These are phyloP conservation scores for Turritopsis dohrnii DNA, from an alignment of 30 jellyfish, hydroid and myxozoan species.

Conservation along the genomic window DNA sequence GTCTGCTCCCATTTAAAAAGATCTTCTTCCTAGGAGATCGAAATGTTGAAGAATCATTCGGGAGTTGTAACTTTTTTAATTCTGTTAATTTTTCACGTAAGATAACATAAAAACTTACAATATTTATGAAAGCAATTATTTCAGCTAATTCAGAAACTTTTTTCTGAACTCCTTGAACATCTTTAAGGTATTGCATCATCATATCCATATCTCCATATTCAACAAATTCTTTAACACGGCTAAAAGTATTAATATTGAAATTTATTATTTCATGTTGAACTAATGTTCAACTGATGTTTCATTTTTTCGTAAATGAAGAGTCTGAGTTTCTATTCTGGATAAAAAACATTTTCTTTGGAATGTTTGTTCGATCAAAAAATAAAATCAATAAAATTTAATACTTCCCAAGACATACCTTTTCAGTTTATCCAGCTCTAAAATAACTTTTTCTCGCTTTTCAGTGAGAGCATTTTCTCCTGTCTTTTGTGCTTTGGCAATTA, in stretches of 20 bases:
- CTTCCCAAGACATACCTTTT: conserved; percentile 43
- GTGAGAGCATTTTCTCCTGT: conserved; percentile 69
- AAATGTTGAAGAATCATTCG: neutral
- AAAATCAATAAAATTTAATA: no score
- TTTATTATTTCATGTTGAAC: no score
- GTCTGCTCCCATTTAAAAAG: conserved; percentile 88
- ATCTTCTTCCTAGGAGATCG: conserved; percentile 58
- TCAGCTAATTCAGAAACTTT: conserved; percentile 70
- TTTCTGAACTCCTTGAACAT: conserved; percentile 89
- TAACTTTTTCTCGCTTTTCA: conserved; percentile 82
- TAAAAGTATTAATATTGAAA: conserved; percentile 1
- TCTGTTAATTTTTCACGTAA: no score
- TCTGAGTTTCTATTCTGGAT: no score
- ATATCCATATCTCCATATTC: conserved; percentile 90
- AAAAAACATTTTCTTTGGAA: neutral
- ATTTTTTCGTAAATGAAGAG: no score
- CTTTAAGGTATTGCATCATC: conserved; percentile 88
- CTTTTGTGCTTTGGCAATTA: conserved; percentile 75
- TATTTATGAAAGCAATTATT: conserved; percentile 60
- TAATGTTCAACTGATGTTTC: no score
- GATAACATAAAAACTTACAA: conserved; percentile 34
- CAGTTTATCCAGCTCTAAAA: conserved; percentile 76
- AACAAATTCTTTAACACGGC: conserved; percentile 73
- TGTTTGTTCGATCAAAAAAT: neutral
- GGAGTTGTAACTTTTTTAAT: neutral